A percentile compares a stretch with the other conserved stretches of the same genome.
Conservation (phyloP, 2,888 invertebrate genomes). For the Metopia argyrocephala region DNA sequence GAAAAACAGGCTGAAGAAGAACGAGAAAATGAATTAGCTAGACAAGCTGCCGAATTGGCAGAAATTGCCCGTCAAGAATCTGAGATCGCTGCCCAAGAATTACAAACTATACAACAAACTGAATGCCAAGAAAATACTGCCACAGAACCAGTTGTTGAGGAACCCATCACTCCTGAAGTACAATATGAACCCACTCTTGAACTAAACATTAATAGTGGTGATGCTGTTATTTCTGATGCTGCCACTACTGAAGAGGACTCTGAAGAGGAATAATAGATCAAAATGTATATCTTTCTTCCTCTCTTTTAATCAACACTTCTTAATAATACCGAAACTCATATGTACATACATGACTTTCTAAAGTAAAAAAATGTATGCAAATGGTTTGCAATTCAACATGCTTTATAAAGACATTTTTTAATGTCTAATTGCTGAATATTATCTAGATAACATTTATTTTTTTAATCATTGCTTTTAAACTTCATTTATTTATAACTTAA, state of each 20-base stretch:
- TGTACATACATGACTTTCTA: too few species aligned
- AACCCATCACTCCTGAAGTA: conserved; percentile 76
- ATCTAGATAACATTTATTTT: too few species aligned
- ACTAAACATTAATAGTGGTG: conserved; percentile 68
- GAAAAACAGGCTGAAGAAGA: conserved; percentile 80
- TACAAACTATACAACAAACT: conserved; percentile 76
- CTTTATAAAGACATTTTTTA: too few species aligned
- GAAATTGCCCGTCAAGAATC: conserved; percentile 84
- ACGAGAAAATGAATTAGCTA: conserved; percentile 83
- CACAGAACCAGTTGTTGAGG: conserved; percentile 75
- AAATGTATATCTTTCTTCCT: conserved; percentile 13
- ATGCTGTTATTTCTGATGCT: conserved; percentile 63
- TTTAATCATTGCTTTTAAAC: too few species aligned
- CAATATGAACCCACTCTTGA: conserved; percentile 69
- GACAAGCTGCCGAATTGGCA: conserved; percentile 85
- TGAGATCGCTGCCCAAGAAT: conserved; percentile 82
- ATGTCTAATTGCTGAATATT: too few species aligned
- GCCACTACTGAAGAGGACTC: conserved; percentile 68
- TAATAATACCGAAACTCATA: too few species aligned
- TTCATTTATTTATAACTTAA: too few species aligned
- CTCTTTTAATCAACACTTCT: too few species aligned
- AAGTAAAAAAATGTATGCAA: too few species aligned
- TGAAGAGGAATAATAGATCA: conserved; percentile 68
- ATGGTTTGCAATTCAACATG: too few species aligned
- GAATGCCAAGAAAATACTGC: conserved; percentile 65